Percentiles rank a stretch among this genome's conserved stretches.
Evolutionary conservation across 2,888 invertebrate species (phyloP).

Genomic region (Cephus nigrinus): DNA sequence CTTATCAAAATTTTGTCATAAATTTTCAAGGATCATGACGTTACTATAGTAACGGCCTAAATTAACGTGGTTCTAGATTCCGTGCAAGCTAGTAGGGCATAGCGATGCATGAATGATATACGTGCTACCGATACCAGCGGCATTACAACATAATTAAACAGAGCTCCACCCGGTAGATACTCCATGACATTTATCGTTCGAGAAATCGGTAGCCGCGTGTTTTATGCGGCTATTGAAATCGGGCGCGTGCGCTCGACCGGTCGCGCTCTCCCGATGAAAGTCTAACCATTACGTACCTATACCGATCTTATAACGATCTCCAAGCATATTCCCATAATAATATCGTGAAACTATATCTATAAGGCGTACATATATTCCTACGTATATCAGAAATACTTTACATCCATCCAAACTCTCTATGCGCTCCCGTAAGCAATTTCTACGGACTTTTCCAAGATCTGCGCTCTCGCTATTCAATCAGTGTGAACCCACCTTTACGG

Average conservation of each 20-base stretch:
- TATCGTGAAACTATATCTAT: neutral
- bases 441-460: neutral
- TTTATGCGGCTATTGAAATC: neutral
- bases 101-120: neutral
- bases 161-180: neutral
- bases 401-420: neutral
- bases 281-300: neutral
- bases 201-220: neutral
- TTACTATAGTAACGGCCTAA: neutral
- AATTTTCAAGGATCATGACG: constrained; percentile 34
- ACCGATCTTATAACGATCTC: neutral
- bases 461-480: neutral
- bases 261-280: neutral
- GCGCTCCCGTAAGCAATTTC: neutral
- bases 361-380: neutral
- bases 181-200: neutral
- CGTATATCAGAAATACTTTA: neutral
- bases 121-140: neutral
- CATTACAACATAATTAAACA: neutral
- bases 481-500: neutral
- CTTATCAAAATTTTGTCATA: constrained; percentile 35
- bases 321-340: neutral
- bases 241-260: neutral
- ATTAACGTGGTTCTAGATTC: neutral
- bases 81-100: neutral